Base-by-base conservation (phyloP, 2,797 vertebrate species). In the Chelidonichthys spinosus region DNA sequence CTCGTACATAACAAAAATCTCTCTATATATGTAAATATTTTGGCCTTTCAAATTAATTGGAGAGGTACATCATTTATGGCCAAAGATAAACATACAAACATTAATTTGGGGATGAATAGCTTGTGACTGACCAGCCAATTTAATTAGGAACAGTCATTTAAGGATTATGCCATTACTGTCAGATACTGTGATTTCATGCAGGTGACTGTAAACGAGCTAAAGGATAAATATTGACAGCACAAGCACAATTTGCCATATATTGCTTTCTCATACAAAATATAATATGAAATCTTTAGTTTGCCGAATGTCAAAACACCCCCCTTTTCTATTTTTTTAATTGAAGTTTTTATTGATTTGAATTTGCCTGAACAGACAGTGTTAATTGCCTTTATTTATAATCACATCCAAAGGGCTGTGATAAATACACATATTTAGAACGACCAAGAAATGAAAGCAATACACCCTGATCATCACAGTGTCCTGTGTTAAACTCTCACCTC, bases 91-190 rank as follows among this genome's bases (percentile, higher is more conserved):
- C 78, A 74, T 59, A 71, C 39, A 78, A 81, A 82, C 49, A 87
- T 75, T 78, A 17, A 85, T 87, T 82, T 66, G 50, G 47, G 53
- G 32, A 67, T 78, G 64, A 88, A 79, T 77, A 72, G 39, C 60
- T 80, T 86, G 73, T 69, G 69, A 69, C 47, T 10, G 17, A 68
- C n/a, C 63, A 56, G 50, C 32, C 71, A 78, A 76, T 82, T 91
- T 78, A 82, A 89, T 93, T 89, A 85, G 50, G 42, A 65, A 58
- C 13, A 55, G 63, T 74, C 69, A 42, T 78, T 85, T 72, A 63
- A 36, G 63, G 68, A 82, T 60, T 63, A 70, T 71, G 11, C 39
- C 61, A 49, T 82, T 77, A 78, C 65, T 53, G 63, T 63, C 62
- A 46, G 52, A 55, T 59, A 52, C 37, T 71, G 35, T 40, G 66